Evolutionary conservation across 2,888 invertebrate species (phyloP).

Genomic region (Cylloceria caligata): DNA sequence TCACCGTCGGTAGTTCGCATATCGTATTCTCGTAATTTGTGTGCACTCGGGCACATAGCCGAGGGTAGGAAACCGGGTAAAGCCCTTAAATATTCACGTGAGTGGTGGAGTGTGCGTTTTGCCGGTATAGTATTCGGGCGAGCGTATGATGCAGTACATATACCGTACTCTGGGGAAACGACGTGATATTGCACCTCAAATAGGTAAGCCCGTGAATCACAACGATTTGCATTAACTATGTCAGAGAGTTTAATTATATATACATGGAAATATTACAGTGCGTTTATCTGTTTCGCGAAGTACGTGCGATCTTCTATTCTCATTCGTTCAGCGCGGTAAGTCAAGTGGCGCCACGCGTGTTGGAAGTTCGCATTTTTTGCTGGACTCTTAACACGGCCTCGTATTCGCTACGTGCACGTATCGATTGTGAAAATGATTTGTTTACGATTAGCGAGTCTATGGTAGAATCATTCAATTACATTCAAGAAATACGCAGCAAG

Average conservation of each 20-base stretch:
- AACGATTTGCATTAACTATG: conserved; percentile 71
- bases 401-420: too few species aligned
- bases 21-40: conserved; percentile 60
- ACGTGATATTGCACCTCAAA: conserved; percentile 37
- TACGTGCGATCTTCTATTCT: neutral
- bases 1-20: conserved; percentile 50
- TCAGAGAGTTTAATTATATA: conserved; percentile 70
- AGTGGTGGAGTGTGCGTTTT: conserved; percentile 37
- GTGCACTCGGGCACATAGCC: conserved; percentile 36
- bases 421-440: too few species aligned
- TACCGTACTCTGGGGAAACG: neutral
- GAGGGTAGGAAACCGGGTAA: conserved; percentile 24
- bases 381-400: too few species aligned
- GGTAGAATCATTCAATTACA: too few species aligned
- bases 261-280: conserved; percentile 24
- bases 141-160: conserved; percentile 30
- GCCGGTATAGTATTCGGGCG: conserved; percentile 40
- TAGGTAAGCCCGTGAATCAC: conserved; percentile 39
- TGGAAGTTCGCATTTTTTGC: too few species aligned
- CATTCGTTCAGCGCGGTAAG: conserved; percentile 3
- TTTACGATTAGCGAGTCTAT: too few species aligned
- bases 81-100: conserved; percentile 24
- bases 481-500: too few species aligned
- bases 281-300: conserved; percentile 18
- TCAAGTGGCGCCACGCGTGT: too few species aligned